Conservation (phyloP, 2,113 vertebrate species). For the Archilochus colubris region DNA sequence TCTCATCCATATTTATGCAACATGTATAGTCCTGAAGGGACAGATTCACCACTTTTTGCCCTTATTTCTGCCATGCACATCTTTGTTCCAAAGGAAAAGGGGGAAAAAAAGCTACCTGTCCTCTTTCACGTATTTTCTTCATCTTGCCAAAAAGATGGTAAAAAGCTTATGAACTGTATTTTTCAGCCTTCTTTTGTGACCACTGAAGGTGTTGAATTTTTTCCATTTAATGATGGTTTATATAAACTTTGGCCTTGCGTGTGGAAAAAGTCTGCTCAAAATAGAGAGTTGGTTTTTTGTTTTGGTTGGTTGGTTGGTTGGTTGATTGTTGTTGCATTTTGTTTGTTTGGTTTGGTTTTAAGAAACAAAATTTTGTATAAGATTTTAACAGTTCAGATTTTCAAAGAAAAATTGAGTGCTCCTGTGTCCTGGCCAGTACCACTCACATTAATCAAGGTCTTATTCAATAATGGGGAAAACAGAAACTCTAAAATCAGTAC, state of each 20-base stretch:
- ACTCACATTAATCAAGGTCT: background rate
- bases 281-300: too few relatives aligned
- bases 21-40: background rate
- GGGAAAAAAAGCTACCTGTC: rapidly evolving
- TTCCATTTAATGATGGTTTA: background rate
- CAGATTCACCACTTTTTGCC: background rate
- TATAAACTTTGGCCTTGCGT: background rate
- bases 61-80: background rate
- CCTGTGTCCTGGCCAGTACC: background rate
- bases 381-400: background rate
- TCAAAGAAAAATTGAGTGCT: background rate
- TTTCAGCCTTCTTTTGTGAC: background rate
- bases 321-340: too few relatives aligned
- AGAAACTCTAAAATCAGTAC: background rate
- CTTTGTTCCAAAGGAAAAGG: background rate
- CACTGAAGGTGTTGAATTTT: background rate
- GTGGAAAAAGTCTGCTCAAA: background rate
- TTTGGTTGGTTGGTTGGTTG: too few relatives aligned
- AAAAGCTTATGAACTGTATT: background rate
- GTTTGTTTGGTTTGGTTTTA: background rate
- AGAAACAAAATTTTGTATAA: background rate
- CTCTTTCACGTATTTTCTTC: background rate
- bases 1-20: background rate
- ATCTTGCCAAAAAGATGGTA: background rate
- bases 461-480: background rate